phyloP scores from a whole-genome alignment of 2,888 invertebrate species.

The Zaprionus lineosus region DNA sequence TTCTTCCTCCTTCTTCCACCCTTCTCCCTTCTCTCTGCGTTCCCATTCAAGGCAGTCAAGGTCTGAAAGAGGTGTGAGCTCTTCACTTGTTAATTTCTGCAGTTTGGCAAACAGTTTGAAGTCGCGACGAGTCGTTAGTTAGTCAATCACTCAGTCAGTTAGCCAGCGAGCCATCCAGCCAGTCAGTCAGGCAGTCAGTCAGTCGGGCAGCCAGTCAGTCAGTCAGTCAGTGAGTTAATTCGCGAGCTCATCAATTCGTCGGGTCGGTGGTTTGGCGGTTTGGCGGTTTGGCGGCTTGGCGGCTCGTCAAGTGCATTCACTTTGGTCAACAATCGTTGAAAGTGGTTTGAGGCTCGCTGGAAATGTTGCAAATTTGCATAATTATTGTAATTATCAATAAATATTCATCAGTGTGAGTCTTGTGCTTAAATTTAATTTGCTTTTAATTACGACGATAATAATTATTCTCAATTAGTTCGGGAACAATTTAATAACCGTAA shows the following conservation, averaged over 20 bases:
- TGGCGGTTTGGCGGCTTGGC: too few species aligned
- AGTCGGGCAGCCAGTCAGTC: slow-evolving; percentile 9
- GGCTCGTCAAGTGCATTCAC: slow-evolving; percentile 31
- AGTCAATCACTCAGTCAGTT: slow-evolving; percentile 1
- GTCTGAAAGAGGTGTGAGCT: slow-evolving; percentile 16
- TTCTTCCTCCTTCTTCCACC: too few species aligned
- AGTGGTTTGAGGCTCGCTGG: slow-evolving; percentile 31
- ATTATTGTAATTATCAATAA: slow-evolving; percentile 71
- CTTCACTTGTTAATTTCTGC: too few species aligned
- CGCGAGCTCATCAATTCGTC: too few species aligned
- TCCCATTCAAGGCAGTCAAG: slow-evolving; percentile 33
- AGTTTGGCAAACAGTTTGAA: slow-evolving; percentile 21
- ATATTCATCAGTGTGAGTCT: slow-evolving; percentile 66
- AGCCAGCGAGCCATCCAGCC: too few species aligned
- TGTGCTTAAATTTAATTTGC: slow-evolving; percentile 65
- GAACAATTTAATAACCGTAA: slow-evolving; percentile 41
- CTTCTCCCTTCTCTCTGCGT: too few species aligned
- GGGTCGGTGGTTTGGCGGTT: too few species aligned
- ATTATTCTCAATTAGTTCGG: slow-evolving; percentile 65
- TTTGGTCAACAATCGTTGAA: slow-evolving; percentile 19
- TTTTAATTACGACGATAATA: slow-evolving; percentile 67
- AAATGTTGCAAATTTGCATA: slow-evolving; percentile 67
- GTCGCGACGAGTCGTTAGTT: slow-evolving; percentile 10
- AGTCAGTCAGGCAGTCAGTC: too few species aligned
- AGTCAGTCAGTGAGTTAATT: slow-evolving; percentile 1